These are phyloP conservation scores for Acrobasis suavella DNA, from an alignment of 2,888 invertebrate species.

Conservation along the genomic window DNA sequence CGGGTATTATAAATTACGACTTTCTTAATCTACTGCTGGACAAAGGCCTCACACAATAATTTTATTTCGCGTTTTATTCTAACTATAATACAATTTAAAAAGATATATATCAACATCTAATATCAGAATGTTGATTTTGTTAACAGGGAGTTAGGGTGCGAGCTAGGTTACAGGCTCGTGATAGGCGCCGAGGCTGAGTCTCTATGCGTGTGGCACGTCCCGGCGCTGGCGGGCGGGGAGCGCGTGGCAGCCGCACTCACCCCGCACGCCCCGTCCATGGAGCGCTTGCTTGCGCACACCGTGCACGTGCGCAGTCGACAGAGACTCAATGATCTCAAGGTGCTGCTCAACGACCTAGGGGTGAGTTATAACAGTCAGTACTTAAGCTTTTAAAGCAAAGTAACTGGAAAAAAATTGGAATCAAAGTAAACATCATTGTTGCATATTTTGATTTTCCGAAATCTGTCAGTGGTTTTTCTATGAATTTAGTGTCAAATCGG, in stretches of 20 bases:
- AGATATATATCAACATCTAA: not conserved
- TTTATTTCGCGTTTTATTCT: too few relatives aligned
- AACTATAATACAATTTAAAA: not conserved
- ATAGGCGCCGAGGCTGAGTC: slow-evolving; percentile 89
- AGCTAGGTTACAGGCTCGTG: slow-evolving; percentile 93
- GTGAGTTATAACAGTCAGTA: slow-evolving; percentile 46
- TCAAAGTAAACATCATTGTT: too few relatives aligned
- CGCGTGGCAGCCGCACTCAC: slow-evolving; percentile 87
- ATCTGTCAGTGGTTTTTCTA: not conserved
- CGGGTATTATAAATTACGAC: too few relatives aligned
- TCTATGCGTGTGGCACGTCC: slow-evolving; percentile 84
- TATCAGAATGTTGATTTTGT: not conserved
- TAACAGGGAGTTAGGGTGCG: slow-evolving; percentile 88
- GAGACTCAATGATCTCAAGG: slow-evolving; percentile 90
- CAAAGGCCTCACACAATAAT: too few relatives aligned
- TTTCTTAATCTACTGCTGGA: too few relatives aligned
- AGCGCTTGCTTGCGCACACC: slow-evolving; percentile 95
- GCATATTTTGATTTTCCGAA: too few relatives aligned
- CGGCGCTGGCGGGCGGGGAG: slow-evolving; percentile 79
- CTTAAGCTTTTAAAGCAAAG: too few relatives aligned
- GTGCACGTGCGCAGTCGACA: slow-evolving; percentile 96
- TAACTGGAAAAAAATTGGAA: too few relatives aligned
- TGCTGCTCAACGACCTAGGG: slow-evolving; percentile 86
- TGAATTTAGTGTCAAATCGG: too few relatives aligned
- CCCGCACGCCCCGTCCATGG: slow-evolving; percentile 96